Evolutionary conservation across 2,113 vertebrate genomes (phyloP).

Genomic region (Oxyruncus cristatus): DNA sequence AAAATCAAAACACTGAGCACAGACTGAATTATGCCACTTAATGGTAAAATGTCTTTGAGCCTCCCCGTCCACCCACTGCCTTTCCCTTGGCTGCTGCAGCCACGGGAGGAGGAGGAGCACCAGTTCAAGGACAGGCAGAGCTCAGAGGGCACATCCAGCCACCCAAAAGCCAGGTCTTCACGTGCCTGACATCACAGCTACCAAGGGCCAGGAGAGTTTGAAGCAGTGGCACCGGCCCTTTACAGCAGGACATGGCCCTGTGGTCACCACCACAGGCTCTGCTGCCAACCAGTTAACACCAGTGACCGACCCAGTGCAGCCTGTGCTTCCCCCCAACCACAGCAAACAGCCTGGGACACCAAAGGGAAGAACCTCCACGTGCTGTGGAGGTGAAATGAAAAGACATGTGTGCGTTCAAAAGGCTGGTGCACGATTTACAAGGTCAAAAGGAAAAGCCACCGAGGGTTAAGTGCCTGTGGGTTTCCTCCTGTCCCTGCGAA

Average conservation of each 20-base stretch:
- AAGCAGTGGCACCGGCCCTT: neutral
- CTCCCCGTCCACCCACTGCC: neutral
- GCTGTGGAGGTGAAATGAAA: neutral
- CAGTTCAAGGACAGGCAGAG: neutral
- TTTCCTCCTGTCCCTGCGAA: neutral
- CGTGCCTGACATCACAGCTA: neutral
- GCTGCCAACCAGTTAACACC: neutral
- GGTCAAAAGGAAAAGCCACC: neutral
- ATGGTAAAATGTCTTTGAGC: neutral
- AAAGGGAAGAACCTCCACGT: neutral
- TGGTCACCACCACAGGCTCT: neutral
- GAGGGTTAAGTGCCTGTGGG: neutral
- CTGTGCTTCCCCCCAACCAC: neutral
- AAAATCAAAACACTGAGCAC: constrained; percentile 62
- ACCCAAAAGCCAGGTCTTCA: neutral
- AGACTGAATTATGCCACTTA: constrained; percentile 32
- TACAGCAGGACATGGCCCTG: neutral
- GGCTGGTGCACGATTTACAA: neutral
- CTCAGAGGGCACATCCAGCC: neutral
- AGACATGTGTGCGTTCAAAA: neutral
- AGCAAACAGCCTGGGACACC: neutral
- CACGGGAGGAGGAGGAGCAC: neutral
- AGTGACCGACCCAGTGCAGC: neutral
- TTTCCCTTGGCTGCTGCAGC: neutral
- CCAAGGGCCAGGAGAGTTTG: neutral